These are phyloP conservation scores for Zaprionus lineosus DNA, from an alignment of 2,888 invertebrate genomes.

Conservation along the genomic window DNA sequence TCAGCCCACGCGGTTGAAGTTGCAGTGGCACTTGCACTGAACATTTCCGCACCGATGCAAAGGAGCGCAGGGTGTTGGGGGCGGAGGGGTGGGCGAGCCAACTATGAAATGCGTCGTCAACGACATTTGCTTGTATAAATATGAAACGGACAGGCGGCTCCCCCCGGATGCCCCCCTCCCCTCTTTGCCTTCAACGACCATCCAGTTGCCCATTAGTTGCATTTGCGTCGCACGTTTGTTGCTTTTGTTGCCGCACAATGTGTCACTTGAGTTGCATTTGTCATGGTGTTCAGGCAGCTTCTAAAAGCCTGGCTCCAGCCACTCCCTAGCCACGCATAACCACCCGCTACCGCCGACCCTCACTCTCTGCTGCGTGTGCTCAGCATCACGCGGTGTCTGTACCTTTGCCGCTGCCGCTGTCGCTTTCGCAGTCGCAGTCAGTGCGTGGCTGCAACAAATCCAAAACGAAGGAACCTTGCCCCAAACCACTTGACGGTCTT, in stretches of 20 bases:
- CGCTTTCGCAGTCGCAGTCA: no score
- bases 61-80: background rate
- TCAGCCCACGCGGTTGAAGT: conserved; percentile 54
- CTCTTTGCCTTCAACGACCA: background rate
- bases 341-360: background rate
- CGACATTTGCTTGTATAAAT: conserved; percentile 58
- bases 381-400: no score
- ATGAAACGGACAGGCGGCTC: conserved; percentile 47
- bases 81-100: conserved; percentile 31
- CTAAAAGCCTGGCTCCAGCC: conserved; percentile 50
- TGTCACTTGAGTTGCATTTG: conserved; percentile 78
- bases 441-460: conserved; percentile 25
- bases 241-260: conserved; percentile 63
- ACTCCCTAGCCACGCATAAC: no score
- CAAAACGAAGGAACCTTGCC: background rate
- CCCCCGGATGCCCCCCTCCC: background rate
- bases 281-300: conserved; percentile 56
- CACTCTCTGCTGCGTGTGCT: conserved; percentile 5
- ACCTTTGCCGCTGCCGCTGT: no score
- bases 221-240: conserved; percentile 50
- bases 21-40: conserved; percentile 44
- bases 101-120: conserved; percentile 49
- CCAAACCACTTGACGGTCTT: conserved; percentile 24
- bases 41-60: conserved; percentile 45
- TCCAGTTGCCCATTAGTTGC: conserved; percentile 56